Evolutionary conservation across 2,797 vertebrate genomes (phyloP).

Genomic region (Dipus sagitta): DNA sequence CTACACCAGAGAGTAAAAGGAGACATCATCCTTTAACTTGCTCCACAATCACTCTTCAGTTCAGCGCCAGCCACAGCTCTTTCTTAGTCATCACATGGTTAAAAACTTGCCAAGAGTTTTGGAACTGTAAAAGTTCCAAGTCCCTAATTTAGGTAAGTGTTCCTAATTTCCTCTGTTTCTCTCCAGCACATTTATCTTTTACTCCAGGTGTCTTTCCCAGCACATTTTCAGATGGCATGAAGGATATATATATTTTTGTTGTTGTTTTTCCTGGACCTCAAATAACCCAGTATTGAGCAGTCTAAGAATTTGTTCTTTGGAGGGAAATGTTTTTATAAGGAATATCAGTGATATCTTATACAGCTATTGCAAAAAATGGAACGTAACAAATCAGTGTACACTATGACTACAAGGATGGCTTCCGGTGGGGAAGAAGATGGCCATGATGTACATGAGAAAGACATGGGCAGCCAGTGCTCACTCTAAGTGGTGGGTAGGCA

Average conservation of each 20-base stretch:
- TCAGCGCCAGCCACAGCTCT: background rate
- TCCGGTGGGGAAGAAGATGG: background rate
- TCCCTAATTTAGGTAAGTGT: constrained; percentile 40
- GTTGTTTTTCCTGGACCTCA: constrained; percentile 2
- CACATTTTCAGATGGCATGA: background rate
- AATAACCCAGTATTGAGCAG: constrained; percentile 50
- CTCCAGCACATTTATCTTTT: background rate
- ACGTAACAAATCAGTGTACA: constrained; percentile 52
- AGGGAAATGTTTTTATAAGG: constrained; percentile 46
- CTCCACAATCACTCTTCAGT: background rate
- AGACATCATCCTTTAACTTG: background rate
- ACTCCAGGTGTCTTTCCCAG: background rate
- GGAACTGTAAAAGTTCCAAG: background rate
- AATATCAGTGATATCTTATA: constrained; percentile 45
- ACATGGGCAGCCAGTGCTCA: background rate
- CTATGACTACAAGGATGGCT: background rate
- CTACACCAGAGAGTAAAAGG: background rate
- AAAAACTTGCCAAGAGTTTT: background rate
- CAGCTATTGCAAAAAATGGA: constrained; percentile 48
- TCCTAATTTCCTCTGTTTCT: constrained; percentile 18
- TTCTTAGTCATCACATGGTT: background rate
- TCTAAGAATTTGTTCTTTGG: constrained; percentile 47
- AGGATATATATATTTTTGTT: background rate
- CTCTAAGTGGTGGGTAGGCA: constrained; percentile 14
- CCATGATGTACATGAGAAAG: background rate